Base-by-base conservation (phyloP, 2,888 invertebrate species). In the Erpobdella octoculata region DNA sequence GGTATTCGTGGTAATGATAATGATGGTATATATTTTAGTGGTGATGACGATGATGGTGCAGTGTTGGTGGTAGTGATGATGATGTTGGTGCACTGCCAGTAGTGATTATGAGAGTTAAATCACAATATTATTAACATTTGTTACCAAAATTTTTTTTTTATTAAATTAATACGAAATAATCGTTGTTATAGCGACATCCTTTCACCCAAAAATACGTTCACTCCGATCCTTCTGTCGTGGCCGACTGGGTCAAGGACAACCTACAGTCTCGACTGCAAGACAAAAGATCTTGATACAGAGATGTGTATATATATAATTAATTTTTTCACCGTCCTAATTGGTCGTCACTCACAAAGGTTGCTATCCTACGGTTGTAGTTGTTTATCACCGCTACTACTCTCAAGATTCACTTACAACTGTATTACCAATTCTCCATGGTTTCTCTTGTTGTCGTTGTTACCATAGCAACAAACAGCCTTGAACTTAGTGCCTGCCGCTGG, bases 131-230 rank as follows among this genome's bases (percentile, higher is more conserved):
- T 18, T 33, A n/a, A 9, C 25, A 62, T 33, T 33, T 12, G 28
- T 58, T n/a, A n/a, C n/a, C n/a, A n/a, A n/a, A 8, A 21, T 37
- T 37, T 21, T 36, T 58, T n/a, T n/a, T n/a, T 21, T 70, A 35
- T 21, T 36, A 8, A 8, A 35, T 33, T 35, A 36, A 37, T 70
- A 12, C 2, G 35, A 33, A 58, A 21, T 21, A 35, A 18, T 53
- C n/a, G 9, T 72, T 5, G n/a, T 65, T 71, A 25, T 68, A 73
- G 73, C 58, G 71, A 36, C 73, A 73, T 38, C 67, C 73, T 28
- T 67, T 68, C 68, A 71, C 71, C 25, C 61, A 68, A 37, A 71
- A 61, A 36, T 73, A 67, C 67, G 66, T 61, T 18, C 64, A 73
- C 62, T 41, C 53, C 33, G 64, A 71, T 28, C 59, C 68, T 28